Percentiles rank a stretch among this genome's conserved stretches.
Evolutionary conservation across 2,888 invertebrate species (phyloP).

Genomic region (Thumatha senex): DNA sequence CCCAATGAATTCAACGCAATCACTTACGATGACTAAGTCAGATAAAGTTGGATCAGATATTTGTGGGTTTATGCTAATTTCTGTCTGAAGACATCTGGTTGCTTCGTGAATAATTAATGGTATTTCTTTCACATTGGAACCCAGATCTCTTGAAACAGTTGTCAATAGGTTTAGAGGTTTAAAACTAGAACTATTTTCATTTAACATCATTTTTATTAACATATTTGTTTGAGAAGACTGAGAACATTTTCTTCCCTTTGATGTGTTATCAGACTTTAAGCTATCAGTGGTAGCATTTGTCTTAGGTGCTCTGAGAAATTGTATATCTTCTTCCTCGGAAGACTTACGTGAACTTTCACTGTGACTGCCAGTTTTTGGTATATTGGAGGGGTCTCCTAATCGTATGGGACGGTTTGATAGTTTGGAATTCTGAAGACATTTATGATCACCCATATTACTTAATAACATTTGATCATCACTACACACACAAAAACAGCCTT

Average conservation of each 20-base stretch:
- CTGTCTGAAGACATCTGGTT: constrained; percentile 69
- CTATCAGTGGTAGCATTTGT: constrained; percentile 13
- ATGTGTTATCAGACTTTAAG: constrained; percentile 26
- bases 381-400: constrained; percentile 30
- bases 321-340: constrained; percentile 13
- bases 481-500: constrained; percentile 66
- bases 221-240: constrained; percentile 70
- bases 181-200: constrained; percentile 34
- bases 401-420: constrained; percentile 48
- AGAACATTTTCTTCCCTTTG: constrained; percentile 39
- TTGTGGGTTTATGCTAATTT: constrained; percentile 72
- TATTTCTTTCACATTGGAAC: constrained; percentile 8
- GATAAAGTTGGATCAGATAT: constrained; percentile 66
- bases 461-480: constrained; percentile 36
- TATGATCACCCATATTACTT: constrained; percentile 49
- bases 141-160: constrained; percentile 13
- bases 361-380: constrained; percentile 30
- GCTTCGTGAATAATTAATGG: constrained; percentile 46
- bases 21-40: constrained; percentile 61
- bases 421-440: constrained; percentile 64
- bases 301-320: constrained; percentile 21
- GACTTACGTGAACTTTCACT: constrained; percentile 17
- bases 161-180: constrained; percentile 13
- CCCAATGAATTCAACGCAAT: constrained; percentile 48
- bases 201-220: constrained; percentile 42